phyloP scores from a whole-genome alignment of 2,888 invertebrate species.

The Plutella xylostella region DNA sequence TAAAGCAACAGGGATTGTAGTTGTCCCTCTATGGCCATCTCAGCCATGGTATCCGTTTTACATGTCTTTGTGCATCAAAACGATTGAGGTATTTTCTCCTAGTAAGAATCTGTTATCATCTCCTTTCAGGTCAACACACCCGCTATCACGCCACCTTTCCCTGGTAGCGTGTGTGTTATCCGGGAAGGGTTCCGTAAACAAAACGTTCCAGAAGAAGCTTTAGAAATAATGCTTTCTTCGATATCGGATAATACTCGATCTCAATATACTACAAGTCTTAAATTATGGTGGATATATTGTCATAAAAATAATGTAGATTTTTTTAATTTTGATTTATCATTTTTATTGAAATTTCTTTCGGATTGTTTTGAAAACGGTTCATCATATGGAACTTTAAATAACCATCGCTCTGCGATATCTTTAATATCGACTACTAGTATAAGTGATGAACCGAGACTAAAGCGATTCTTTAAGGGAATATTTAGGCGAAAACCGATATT shows the following conservation, averaged over 20 bases:
- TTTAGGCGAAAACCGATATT: background rate
- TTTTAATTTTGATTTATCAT: background rate
- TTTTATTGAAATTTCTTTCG: background rate
- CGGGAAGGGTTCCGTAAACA: conserved; percentile 14
- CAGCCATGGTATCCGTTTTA: background rate
- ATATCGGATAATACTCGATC: conserved; percentile 12
- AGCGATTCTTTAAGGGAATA: background rate
- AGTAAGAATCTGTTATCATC: conserved; percentile 12
- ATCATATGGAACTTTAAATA: background rate
- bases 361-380: background rate
- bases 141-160: conserved; percentile 8
- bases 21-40: conserved; percentile 7
- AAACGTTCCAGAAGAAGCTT: no score
- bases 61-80: background rate
- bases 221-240: conserved; percentile 13
- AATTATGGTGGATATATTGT: conserved; percentile 15
- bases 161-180: conserved; percentile 11
- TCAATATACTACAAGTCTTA: conserved; percentile 13
- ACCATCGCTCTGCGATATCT: background rate
- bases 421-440: background rate
- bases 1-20: conserved; percentile 10
- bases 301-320: background rate
- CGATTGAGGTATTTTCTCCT: conserved; percentile 9
- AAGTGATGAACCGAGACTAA: background rate
- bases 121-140: conserved; percentile 16